Conservation (phyloP, 2,797 vertebrate species). For the Orestias chungarensis region DNA sequence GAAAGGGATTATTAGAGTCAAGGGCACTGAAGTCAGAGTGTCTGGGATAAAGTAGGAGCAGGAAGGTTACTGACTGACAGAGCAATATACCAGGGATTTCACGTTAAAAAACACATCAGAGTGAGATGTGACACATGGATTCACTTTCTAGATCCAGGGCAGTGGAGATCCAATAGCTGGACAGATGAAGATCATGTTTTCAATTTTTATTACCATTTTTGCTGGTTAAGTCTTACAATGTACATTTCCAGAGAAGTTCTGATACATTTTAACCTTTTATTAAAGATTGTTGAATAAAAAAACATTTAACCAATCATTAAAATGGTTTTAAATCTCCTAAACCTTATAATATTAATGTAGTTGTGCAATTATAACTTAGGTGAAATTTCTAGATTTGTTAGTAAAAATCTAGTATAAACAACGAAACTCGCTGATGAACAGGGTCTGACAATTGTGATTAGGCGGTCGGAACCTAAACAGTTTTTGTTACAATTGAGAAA, state of each 20-base stretch:
- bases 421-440: neutral
- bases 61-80: constrained; percentile 64
- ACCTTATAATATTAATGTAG: neutral
- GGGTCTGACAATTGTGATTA: neutral
- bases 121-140: constrained; percentile 25
- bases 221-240: neutral
- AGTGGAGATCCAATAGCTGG: constrained; percentile 15
- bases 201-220: constrained; percentile 11
- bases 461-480: neutral
- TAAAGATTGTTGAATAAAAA: neutral
- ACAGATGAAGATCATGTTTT: constrained; percentile 12
- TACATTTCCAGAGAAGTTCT: neutral
- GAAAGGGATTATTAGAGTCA: constrained; percentile 74
- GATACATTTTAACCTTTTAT: neutral
- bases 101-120: constrained; percentile 43
- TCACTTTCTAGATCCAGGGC: constrained; percentile 39
- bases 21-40: constrained; percentile 71
- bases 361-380: neutral
- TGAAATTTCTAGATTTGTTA: neutral
- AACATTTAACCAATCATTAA: neutral
- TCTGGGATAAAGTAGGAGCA: constrained; percentile 57
- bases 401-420: neutral
- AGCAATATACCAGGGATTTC: constrained; percentile 56
- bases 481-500: too few species aligned
- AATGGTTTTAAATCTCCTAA: neutral